Evolutionary conservation across 2,888 invertebrate species (phyloP).

Genomic region (Villa cingulata): DNA sequence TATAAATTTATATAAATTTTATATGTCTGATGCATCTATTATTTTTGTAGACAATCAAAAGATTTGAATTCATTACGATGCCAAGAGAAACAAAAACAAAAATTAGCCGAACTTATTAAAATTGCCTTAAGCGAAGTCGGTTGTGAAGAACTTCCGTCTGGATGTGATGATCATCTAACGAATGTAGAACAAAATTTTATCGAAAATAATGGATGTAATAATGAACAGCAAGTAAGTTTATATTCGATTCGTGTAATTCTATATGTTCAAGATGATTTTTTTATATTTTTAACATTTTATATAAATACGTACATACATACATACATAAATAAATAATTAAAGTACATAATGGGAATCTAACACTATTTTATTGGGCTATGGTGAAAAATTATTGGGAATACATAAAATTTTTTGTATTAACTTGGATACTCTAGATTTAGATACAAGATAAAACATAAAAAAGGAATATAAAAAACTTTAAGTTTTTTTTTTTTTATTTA

Average conservation of each 20-base stretch:
- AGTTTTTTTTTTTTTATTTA: too few species aligned
- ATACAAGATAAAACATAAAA: too few species aligned
- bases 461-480: too few species aligned
- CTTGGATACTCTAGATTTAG: too few species aligned
- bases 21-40: neutral
- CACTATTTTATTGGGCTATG: neutral
- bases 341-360: too few species aligned
- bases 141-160: conserved; percentile 76
- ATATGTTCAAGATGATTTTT: too few species aligned
- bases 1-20: neutral
- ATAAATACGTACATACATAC: too few species aligned
- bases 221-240: conserved; percentile 51
- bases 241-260: too few species aligned
- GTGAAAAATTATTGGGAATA: too few species aligned
- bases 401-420: too few species aligned
- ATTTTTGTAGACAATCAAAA: conserved; percentile 37
- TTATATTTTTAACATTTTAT: too few species aligned
- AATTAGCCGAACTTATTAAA: conserved; percentile 70
- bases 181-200: conserved; percentile 44
- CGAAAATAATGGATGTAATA: conserved; percentile 37
- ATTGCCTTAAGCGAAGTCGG: conserved; percentile 75
- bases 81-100: conserved; percentile 67
- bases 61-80: conserved; percentile 70
- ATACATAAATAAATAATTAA: too few species aligned
- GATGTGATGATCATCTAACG: conserved; percentile 54